These are phyloP conservation scores for Torymus texanus DNA, from an alignment of 2,888 invertebrate species.

Conservation along the genomic window DNA sequence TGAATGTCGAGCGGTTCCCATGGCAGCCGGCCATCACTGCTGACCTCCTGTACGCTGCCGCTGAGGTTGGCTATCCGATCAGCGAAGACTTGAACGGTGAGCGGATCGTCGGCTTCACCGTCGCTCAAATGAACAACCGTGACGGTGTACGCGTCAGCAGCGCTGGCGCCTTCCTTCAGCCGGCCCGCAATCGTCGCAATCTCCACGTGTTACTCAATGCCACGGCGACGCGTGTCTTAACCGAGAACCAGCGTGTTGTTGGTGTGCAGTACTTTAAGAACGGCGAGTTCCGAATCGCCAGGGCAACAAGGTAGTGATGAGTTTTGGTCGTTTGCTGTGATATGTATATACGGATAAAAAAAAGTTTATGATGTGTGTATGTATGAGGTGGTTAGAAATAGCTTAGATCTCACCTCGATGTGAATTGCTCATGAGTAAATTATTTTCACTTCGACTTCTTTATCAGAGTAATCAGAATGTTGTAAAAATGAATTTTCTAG, in stretches of 20 bases:
- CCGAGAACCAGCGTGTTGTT: constrained; percentile 76
- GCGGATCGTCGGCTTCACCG: constrained; percentile 80
- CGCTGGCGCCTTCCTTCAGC: constrained; percentile 80
- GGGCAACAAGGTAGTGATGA: constrained; percentile 56
- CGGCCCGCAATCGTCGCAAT: constrained; percentile 77
- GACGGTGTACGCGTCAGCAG: constrained; percentile 80
- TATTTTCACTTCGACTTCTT: no score
- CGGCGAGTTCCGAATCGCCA: constrained; percentile 63
- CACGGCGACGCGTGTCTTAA: constrained; percentile 78
- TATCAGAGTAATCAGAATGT: no score
- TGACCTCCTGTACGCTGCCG: constrained; percentile 80
- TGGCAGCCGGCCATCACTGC: constrained; percentile 80
- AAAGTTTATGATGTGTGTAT: no score
- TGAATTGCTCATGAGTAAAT: no score
- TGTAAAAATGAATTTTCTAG: no score
- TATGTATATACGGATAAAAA: no score
- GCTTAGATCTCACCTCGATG: no score
- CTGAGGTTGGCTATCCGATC: constrained; percentile 80
- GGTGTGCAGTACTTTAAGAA: constrained; percentile 78
- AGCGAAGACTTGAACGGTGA: constrained; percentile 82
- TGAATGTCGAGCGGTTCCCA: constrained; percentile 81
- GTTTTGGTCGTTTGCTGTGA: not conserved
- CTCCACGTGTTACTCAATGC: constrained; percentile 81
- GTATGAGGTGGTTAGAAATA: no score
- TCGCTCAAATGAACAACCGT: constrained; percentile 81